phyloP scores from a whole-genome alignment of 2,113 vertebrate genomes.

The Mobula birostris region DNA sequence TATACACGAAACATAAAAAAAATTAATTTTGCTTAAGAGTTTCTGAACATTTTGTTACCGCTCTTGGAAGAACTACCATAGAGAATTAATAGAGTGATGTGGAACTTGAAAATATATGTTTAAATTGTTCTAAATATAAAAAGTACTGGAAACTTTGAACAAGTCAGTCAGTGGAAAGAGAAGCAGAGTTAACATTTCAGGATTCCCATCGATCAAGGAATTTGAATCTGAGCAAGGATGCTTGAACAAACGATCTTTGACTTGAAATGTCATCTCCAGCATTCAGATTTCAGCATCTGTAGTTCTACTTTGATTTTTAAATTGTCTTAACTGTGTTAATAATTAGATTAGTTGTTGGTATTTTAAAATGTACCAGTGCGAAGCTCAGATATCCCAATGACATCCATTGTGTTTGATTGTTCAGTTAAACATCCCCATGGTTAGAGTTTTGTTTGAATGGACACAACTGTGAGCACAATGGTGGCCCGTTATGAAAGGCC shows the following conservation, averaged over 20 bases:
- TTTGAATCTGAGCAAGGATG: no score
- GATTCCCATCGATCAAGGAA: no score
- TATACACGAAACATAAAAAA: no score
- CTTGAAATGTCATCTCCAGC: no score
- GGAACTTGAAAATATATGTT: neutral
- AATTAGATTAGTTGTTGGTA: neutral
- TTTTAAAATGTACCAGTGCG: neutral
- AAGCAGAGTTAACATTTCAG: no score
- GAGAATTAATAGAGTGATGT: neutral
- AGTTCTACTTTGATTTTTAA: no score
- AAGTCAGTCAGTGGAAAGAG: no score
- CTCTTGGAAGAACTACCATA: neutral
- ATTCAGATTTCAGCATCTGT: no score
- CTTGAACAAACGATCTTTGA: no score
- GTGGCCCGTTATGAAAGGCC: neutral
- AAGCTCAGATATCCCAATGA: neutral
- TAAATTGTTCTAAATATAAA: neutral
- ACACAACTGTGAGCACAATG: neutral
- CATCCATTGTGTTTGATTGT: neutral
- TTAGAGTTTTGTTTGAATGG: neutral
- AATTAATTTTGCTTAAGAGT: neutral
- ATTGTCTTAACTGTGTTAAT: neutral
- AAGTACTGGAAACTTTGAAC: no score
- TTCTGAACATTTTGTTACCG: neutral
- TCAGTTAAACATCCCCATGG: neutral